Base-by-base conservation (phyloP, 2,113 vertebrate species). In the Callocephalon fimbriatum region DNA sequence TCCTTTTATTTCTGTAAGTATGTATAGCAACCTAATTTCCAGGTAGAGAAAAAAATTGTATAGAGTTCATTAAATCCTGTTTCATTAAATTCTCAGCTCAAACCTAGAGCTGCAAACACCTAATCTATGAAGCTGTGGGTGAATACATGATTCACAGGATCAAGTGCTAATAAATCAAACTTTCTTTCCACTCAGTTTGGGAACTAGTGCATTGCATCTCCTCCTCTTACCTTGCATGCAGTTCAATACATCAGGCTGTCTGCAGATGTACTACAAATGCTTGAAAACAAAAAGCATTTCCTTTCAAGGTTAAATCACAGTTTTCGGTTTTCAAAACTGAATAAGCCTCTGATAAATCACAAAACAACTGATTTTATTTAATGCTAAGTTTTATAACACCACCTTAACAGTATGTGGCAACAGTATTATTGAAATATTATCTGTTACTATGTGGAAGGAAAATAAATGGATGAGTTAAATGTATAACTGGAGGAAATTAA, bases 121-220 rank as follows among this genome's bases (percentile, higher is more conserved):
- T 92, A 67, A 96, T 89, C 91, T 90, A 13, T 51, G 78, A 82
- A 89, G 38, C 66, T 93, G 91, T 94, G 88, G 86, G 91, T 88
- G 87, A 72, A 37, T 68, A 59, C 47, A 68, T 95, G 88, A 98
- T 83, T 96, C 94, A 93, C 56, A 92, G 37, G 88, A 79, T 53
- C 35, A 48, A 37, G 20, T 77, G 67, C 59, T 91, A 75, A 96
- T 94, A 90, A 93, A 97, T 88, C 62, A 95, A 65, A 86, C 58
- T 90, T 73, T n/a, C 35, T 86, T 88, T 84, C 73, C 59, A 38
- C 11, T 70, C 47, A 22, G 23, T 94, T 93, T 91, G 59, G 47
- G 38, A 90, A 42, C 16, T 31, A 76, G 35, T 63, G 25, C 16
- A 25, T 66, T 37, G 19, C 42, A 89, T 50, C 48, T 61, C 19